Percentiles rank a stretch among this genome's conserved stretches.
Conservation (phyloP, 2,113 vertebrate species). For the Indri indri region DNA sequence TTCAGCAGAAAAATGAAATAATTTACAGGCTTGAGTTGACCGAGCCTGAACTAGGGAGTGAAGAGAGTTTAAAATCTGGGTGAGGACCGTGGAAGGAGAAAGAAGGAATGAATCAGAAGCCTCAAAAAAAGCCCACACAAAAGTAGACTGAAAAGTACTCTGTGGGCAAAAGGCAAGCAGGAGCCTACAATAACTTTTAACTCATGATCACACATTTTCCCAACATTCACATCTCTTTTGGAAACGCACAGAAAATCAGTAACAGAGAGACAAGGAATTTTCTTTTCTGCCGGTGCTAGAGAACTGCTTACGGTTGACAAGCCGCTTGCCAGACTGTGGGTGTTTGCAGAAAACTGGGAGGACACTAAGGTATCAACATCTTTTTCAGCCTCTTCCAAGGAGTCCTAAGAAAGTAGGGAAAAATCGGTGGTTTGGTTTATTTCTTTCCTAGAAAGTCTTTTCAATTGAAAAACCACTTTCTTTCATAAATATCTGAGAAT, state of each 20-base stretch:
- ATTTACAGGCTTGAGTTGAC: neutral
- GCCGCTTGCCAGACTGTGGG: conserved; percentile 82
- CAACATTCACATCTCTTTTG: neutral
- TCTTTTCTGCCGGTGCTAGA: neutral
- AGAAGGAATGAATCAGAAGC: neutral
- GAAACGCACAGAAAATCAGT: conserved; percentile 25
- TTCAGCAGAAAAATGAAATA: neutral
- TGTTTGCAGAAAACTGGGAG: conserved; percentile 78
- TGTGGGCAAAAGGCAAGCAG: neutral
- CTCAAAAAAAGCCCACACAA: neutral
- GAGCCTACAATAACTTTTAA: neutral
- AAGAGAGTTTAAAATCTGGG: neutral
- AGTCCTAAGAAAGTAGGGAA: conserved; percentile 84
- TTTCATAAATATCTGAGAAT: neutral
- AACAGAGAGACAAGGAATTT: neutral
- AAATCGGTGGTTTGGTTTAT: conserved; percentile 29
- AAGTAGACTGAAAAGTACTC: neutral
- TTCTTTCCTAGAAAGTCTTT: neutral
- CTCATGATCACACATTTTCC: neutral
- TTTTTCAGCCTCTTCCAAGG: conserved; percentile 87
- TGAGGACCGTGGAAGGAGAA: neutral
- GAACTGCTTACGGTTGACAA: conserved; percentile 87
- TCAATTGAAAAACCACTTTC: neutral
- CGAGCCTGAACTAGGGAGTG: neutral
- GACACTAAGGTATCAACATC: conserved; percentile 85